Evolutionary conservation across 2,888 invertebrate species (phyloP), one percentile per base, ranked within the genome.

Genomic region (Pelosia muscerda): DNA sequence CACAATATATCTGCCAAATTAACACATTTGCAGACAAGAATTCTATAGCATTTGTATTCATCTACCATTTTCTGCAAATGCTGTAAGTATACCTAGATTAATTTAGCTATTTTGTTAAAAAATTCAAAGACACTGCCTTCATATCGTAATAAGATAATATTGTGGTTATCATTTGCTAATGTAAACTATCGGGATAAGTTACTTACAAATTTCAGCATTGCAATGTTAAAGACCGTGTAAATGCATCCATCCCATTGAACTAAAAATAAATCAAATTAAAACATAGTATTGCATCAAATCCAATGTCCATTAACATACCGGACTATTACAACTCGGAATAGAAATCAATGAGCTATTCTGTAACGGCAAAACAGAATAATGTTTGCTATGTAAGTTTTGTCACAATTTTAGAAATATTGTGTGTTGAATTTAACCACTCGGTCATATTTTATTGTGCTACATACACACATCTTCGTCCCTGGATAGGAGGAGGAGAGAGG

Each of bases 1-100:
- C 86, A 99, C 99, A 90, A 99, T 99, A 93, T 98, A 98, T 80
- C 97, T 96, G 97, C 97, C 94, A 96, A 76, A 74, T 84, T 88
- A 82, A 81, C 80, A 81, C 80, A 78, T 74, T 79, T 74, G 56
- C 56, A 63, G 57, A 57, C 57, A 72, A 59, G 65, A 60, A 55
- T 64, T 55, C 11, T 56, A 19, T 11, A 25, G 34, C 38, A 63
- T 56, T 63, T 63, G 25, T 56, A 63, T 34, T 34, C n/a, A 19
- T 26, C 49, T 34, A 56, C 25, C 19, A 56, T 25, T 84, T 66
- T 34, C 34, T 63, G 55, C 63, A 63, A 38, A 56, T 38, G 38
- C 25, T 63, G 26, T 63, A 56, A 63, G 55, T 63, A 59, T 59
- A 34, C 31, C 23, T 54, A 67, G 15, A 34, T 59, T 55, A 38